Evolutionary conservation across 2,797 vertebrate species (phyloP).

Genomic region (Acanthurus tractus): DNA sequence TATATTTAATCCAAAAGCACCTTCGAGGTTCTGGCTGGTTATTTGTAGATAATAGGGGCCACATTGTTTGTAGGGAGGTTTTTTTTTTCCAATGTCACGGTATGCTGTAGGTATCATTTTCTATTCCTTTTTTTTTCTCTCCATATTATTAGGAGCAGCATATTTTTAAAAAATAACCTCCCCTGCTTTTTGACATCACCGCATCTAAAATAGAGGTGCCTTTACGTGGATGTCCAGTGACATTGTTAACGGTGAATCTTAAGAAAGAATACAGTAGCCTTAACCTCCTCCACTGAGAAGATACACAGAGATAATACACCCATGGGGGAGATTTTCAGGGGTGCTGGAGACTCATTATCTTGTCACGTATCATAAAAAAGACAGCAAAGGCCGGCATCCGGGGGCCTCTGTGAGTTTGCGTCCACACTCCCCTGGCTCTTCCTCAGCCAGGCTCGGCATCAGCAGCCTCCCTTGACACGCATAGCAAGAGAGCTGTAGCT

Average conservation of each 20-base stretch:
- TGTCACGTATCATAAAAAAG: constrained; percentile 78
- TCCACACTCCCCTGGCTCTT: constrained; percentile 67
- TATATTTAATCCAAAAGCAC: constrained; percentile 79
- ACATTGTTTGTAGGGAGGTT: constrained; percentile 58
- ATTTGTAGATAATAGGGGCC: constrained; percentile 69
- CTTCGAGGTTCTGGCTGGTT: constrained; percentile 63
- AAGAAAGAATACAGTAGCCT: constrained; percentile 44
- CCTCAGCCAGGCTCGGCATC: constrained; percentile 42
- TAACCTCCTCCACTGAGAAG: constrained; percentile 47
- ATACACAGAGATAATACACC: constrained; percentile 60
- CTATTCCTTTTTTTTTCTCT: constrained; percentile 26
- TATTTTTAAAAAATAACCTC: constrained; percentile 51
- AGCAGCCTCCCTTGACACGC: constrained; percentile 52
- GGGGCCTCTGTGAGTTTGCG: constrained; percentile 44
- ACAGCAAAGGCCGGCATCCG: constrained; percentile 57
- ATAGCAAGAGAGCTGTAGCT: constrained; percentile 69
- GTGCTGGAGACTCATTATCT: constrained; percentile 78
- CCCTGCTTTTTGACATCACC: constrained; percentile 55
- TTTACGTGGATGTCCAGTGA: constrained; percentile 58
- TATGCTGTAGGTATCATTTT: constrained; percentile 63
- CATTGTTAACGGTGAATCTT: constrained; percentile 46
- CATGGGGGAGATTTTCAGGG: constrained; percentile 64
- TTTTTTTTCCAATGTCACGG: constrained; percentile 62
- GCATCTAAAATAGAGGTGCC: constrained; percentile 55
- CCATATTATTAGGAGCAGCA: constrained; percentile 20